Conservation (phyloP, 2,888 invertebrate genomes). For the Papilio protenor region DNA sequence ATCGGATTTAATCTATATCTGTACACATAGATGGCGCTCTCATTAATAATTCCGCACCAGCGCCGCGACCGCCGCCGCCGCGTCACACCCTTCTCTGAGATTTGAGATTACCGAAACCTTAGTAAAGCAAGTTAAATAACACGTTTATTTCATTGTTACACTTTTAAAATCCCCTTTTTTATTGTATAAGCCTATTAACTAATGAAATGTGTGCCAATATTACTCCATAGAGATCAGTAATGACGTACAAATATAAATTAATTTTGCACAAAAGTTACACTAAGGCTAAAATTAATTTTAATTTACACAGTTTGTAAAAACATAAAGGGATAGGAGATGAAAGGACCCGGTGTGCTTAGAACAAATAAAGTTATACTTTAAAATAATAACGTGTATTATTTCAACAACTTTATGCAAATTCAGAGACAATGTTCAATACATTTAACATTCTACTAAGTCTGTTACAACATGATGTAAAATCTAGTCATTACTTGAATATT, state of each 20-base stretch:
- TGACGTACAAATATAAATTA: no score
- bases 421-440: background rate
- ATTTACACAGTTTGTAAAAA: no score
- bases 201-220: background rate
- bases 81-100: conserved; percentile 37
- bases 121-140: background rate
- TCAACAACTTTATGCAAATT: conserved; percentile 6
- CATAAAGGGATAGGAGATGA: no score
- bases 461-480: background rate
- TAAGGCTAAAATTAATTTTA: no score
- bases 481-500: background rate
- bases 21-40: background rate
- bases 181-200: background rate
- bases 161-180: background rate
- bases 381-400: background rate
- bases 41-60: conserved; percentile 32
- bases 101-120: background rate
- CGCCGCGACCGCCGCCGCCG: background rate
- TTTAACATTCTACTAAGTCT: background rate
- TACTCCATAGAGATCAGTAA: background rate
- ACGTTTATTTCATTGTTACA: background rate
- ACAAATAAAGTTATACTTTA: background rate
- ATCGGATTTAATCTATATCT: background rate
- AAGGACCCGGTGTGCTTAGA: background rate
- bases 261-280: no score